Evolutionary conservation across 2,797 vertebrate species (phyloP).

Genomic region (Staurois parvus): DNA sequence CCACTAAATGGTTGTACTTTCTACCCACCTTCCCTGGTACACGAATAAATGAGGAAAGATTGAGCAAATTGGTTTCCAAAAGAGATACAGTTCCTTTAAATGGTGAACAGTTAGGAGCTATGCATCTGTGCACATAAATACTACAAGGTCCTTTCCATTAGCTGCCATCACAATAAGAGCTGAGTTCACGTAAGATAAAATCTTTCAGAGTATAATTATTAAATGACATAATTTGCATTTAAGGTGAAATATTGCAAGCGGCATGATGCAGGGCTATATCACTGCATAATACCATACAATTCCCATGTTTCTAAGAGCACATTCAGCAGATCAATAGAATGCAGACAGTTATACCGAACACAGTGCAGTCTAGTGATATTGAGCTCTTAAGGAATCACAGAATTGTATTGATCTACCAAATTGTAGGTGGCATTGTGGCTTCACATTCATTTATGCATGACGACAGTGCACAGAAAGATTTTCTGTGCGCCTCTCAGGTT

Average conservation of each 20-base stretch:
- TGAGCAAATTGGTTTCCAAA: neutral
- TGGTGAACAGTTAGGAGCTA: neutral
- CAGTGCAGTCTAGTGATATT: slow-evolving; percentile 35
- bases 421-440: slow-evolving; percentile 49
- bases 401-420: slow-evolving; percentile 47
- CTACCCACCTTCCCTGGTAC: no score
- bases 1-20: no score
- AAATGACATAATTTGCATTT: neutral
- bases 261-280: neutral
- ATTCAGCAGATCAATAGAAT: slow-evolving; percentile 40
- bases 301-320: slow-evolving; percentile 31
- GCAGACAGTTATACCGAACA: slow-evolving; percentile 39
- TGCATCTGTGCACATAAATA: neutral
- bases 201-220: neutral
- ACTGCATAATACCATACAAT: slow-evolving; percentile 19
- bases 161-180: neutral
- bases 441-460: slow-evolving; percentile 46
- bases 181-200: neutral
- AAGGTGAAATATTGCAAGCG: neutral
- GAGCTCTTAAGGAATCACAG: slow-evolving; percentile 47
- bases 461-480: slow-evolving; percentile 9
- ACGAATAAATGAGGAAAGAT: neutral
- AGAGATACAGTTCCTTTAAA: neutral
- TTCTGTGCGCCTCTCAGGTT: slow-evolving; percentile 17
- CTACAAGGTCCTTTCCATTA: neutral